phyloP scores from a whole-genome alignment of 2,888 invertebrate species.

The Hofmannophila pseudospretella region DNA sequence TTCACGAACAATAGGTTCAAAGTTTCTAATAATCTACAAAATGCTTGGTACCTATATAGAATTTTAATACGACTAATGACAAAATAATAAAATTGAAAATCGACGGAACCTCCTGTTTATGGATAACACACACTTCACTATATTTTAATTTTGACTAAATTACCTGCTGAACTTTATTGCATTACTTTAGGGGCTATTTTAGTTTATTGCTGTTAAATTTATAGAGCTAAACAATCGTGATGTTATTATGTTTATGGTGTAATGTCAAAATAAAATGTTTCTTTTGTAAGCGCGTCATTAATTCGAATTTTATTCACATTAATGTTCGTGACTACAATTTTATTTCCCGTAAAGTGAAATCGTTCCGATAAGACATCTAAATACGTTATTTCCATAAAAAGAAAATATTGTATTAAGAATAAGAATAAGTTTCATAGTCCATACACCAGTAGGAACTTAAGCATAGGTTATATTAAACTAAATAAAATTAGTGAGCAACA shows the following conservation, averaged over 20 bases:
- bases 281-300: slow-evolving; percentile 57
- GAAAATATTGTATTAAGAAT: not conserved
- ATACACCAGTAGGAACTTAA: too few species aligned
- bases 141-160: slow-evolving; percentile 18
- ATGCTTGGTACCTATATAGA: too few species aligned
- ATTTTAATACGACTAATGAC: too few species aligned
- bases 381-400: slow-evolving; percentile 27
- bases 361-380: slow-evolving; percentile 43
- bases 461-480: too few species aligned
- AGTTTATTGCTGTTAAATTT: slow-evolving; percentile 10
- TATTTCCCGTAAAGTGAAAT: slow-evolving; percentile 40
- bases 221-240: slow-evolving; percentile 49
- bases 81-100: too few species aligned
- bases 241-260: slow-evolving; percentile 63
- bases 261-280: slow-evolving; percentile 70
- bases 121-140: too few species aligned
- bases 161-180: slow-evolving; percentile 14
- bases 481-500: too few species aligned
- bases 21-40: too few species aligned
- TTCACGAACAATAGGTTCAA: too few species aligned
- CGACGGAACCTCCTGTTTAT: too few species aligned
- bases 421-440: too few species aligned
- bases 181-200: slow-evolving; percentile 21
- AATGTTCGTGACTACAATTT: slow-evolving; percentile 47
- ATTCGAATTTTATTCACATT: slow-evolving; percentile 65